phyloP scores from a whole-genome alignment of 2,113 vertebrate species.

The Nothobranchius furzeri region DNA sequence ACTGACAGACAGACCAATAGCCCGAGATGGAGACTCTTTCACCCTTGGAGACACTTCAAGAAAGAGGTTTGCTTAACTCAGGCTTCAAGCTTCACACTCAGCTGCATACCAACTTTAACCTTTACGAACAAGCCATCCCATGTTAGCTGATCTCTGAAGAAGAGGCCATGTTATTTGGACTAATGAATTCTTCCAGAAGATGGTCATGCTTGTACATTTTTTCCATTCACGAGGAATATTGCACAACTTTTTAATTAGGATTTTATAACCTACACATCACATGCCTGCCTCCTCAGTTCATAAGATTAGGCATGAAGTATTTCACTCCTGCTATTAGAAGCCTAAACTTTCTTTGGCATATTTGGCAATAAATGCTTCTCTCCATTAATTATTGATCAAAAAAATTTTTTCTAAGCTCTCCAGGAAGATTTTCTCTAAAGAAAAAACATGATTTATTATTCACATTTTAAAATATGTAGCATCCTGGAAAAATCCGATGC shows the following conservation, averaged over 20 bases:
- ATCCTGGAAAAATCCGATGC: conserved; percentile 47
- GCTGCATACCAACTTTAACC: conserved; percentile 38
- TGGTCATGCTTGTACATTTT: not conserved
- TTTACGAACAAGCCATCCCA: conserved; percentile 1
- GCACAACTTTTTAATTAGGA: conserved; percentile 22
- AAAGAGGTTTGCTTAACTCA: conserved; percentile 26
- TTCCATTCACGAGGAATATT: conserved; percentile 3
- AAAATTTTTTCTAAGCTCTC: not conserved
- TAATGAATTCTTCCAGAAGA: conserved; percentile 17
- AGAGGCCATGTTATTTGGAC: not conserved
- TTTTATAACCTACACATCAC: conserved; percentile 49
- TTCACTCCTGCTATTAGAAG: conserved; percentile 16
- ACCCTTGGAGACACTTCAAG: conserved; percentile 18
- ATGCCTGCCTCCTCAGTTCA: conserved; percentile 36
- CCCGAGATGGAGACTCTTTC: conserved; percentile 29
- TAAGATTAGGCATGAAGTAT: conserved; percentile 9
- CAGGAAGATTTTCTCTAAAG: conserved; percentile 1
- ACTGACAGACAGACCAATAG: conserved; percentile 56
- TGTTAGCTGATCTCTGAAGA: not conserved
- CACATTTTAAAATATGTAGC: conserved; percentile 57
- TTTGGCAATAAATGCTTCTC: conserved; percentile 55
- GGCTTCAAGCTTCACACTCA: conserved; percentile 22
- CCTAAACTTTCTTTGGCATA: conserved; percentile 51
- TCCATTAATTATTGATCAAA: conserved; percentile 55
- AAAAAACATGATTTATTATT: conserved; percentile 56